phyloP scores from a whole-genome alignment of 2,888 invertebrate genomes.

The Lamellibrachia columna region DNA sequence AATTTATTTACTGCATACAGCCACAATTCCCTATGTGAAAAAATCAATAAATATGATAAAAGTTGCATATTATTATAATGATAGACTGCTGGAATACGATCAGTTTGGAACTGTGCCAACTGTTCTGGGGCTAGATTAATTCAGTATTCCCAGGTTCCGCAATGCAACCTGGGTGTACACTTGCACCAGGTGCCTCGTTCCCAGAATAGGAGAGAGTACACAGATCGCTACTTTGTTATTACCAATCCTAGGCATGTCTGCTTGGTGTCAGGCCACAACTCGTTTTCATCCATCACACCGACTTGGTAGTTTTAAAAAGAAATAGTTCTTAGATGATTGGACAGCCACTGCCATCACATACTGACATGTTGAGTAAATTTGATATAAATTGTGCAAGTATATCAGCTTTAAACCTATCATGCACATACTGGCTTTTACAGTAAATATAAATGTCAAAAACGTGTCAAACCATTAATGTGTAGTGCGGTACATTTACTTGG shows the following conservation, averaged over 20 bases:
- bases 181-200: neutral
- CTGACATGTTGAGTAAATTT: neutral
- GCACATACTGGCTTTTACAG: neutral
- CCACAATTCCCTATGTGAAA: neutral
- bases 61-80: neutral
- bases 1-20: neutral
- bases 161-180: neutral
- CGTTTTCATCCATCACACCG: too few species aligned
- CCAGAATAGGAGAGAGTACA: neutral
- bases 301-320: neutral
- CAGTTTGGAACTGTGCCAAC: neutral
- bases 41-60: constrained; percentile 10
- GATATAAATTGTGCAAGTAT: neutral
- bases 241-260: neutral
- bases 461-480: neutral
- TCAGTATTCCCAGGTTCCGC: neutral
- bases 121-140: neutral
- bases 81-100: neutral
- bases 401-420: neutral
- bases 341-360: neutral
- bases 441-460: neutral
- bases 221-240: neutral
- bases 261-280: neutral
- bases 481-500: too few species aligned
- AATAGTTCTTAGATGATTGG: neutral